Evolutionary conservation across 2,888 invertebrate genomes (phyloP).

Genomic region (Cryptus armator): DNA sequence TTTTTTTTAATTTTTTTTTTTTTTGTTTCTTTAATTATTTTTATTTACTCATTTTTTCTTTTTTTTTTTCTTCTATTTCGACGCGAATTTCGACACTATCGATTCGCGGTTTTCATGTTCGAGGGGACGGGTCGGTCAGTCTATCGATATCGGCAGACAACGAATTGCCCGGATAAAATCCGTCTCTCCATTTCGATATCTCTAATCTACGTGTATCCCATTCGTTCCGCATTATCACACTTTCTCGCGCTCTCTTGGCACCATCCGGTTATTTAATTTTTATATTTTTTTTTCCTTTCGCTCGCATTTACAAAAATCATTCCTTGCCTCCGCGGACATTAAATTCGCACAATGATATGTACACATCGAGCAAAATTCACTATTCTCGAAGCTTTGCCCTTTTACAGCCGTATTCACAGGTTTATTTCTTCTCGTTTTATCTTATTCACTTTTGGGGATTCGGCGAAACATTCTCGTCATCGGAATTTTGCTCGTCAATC

Average conservation of each 20-base stretch:
- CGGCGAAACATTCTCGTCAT: constrained; percentile 13
- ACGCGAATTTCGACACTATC: not conserved
- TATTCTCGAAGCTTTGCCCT: constrained; percentile 5
- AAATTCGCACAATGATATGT: constrained; percentile 49
- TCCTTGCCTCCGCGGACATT: not conserved
- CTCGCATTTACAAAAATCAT: constrained; percentile 43
- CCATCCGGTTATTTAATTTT: not conserved
- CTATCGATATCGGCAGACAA: constrained; percentile 75
- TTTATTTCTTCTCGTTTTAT: not conserved
- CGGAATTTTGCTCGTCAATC: constrained; percentile 42
- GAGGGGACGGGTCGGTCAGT: constrained; percentile 76
- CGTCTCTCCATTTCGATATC: constrained; percentile 25
- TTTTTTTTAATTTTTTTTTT: constrained; percentile 40
- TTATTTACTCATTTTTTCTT: not conserved
- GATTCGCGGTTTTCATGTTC: constrained; percentile 44
- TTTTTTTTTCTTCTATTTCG: constrained; percentile 6
- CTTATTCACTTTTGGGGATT: not conserved
- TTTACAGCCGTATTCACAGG: not conserved
- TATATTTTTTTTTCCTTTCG: not conserved
- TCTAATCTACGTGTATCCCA: constrained; percentile 32
- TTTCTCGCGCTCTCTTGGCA: constrained; percentile 33
- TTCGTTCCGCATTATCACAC: constrained; percentile 47
- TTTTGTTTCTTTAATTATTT: constrained; percentile 11
- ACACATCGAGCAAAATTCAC: constrained; percentile 53
- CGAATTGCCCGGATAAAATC: constrained; percentile 60